Evolutionary conservation across 2,888 invertebrate species (phyloP).

Genomic region (Polylopha cassiicola): DNA sequence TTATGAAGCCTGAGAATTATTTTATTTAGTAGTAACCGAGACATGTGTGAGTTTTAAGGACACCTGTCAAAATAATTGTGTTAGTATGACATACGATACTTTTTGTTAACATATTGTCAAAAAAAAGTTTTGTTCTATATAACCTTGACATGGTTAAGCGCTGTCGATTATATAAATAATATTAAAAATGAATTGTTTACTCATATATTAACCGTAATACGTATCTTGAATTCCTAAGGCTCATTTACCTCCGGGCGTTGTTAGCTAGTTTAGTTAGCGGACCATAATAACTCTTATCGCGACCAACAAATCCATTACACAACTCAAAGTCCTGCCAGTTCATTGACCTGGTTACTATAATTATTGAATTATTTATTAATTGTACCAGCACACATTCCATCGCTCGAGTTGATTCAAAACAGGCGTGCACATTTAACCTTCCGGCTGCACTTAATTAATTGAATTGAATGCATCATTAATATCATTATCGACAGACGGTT

Average conservation of each 20-base stretch:
- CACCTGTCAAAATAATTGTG: constrained; percentile 21
- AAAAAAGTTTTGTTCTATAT: constrained; percentile 13
- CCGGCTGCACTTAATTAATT: constrained; percentile 11
- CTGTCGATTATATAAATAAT: constrained; percentile 1
- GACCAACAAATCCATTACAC: constrained; percentile 18
- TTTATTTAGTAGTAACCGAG: constrained; percentile 20
- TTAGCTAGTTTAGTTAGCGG: constrained; percentile 8
- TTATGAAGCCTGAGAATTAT: constrained; percentile 19
- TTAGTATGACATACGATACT: constrained; percentile 16
- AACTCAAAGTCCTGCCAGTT: constrained; percentile 19
- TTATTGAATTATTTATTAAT: constrained; percentile 16
- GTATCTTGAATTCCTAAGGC: neutral
- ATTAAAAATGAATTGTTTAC: no score
- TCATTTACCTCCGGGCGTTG: constrained; percentile 1
- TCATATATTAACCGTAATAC: no score
- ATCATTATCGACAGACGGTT: no score
- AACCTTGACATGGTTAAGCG: neutral
- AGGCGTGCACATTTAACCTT: constrained; percentile 7
- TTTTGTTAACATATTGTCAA: constrained; percentile 15
- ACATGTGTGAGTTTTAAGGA: constrained; percentile 15
- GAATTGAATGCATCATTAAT: constrained; percentile 1
- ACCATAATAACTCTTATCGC: constrained; percentile 14
- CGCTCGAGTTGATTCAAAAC: constrained; percentile 16
- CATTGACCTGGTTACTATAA: constrained; percentile 12
- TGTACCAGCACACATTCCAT: constrained; percentile 11